Evolutionary conservation across 2,113 vertebrate genomes (phyloP), one percentile per base, ranked within the genome.

Genomic region (Rafetus swinhoei): DNA sequence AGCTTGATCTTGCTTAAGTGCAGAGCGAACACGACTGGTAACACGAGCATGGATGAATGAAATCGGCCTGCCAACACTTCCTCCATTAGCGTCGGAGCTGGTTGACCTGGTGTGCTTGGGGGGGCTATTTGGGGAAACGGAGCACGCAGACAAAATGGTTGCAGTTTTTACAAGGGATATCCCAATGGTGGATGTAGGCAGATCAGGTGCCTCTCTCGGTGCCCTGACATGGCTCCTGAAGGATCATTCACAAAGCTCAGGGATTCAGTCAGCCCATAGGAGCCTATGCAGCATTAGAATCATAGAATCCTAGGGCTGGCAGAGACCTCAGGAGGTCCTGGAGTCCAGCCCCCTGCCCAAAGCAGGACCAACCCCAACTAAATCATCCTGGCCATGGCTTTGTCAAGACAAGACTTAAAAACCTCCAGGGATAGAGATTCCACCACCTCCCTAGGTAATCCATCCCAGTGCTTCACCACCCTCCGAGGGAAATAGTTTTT

Each of bases 1-100:
- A 72, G 93, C 91, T 94, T 95, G 92, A 92, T 88, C 89, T 95
- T 35, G 32, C 82, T 95, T 90, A 86, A 88, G 90, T 32, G 0
- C 90, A 82, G 0, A 13, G 86, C 52, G 77, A 89, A 96, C 93
- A 94, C 94, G 77, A 95, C 93, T 93, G 92, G 91, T 91, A 84
- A 79, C 81, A 93, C 94, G 91, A 97, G 94, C 86, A 39, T 85
- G 90, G 82, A 95, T 59, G 88, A 95, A 96, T 94, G 94, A 94
- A 39, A 89, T 89, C 87, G 94, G 90, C 95, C 93, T 96, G 86
- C 84, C 0, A 0, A 85, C 62, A 69, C 1, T 0, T 85, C 54
- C 90, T 94, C 59, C 14, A 3, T 45, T 3, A 60, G 1, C 1
- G 85, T 39, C 16, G 0, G 0, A 9, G 35, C 14, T 35, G 5